Evolutionary conservation across 2,113 vertebrate genomes (phyloP), one percentile per base, ranked within the genome.

Genomic region (Syngnathus floridae): DNA sequence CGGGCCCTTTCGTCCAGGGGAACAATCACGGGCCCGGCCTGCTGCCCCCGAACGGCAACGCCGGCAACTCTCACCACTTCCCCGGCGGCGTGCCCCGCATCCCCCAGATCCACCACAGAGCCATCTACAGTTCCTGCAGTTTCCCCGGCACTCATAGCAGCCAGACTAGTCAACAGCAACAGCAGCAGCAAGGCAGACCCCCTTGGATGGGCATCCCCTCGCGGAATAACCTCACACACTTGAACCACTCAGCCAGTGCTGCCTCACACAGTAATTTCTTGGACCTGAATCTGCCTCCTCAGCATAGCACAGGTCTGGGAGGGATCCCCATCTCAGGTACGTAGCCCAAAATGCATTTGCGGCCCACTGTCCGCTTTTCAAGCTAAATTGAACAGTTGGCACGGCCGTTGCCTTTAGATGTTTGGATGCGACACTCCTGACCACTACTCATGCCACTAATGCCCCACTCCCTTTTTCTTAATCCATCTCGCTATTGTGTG

Each of bases 251-350:
- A 90, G 93, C 94, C 93, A 93, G 92, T 82, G 91, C 95, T 91
- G 93, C 93, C 92, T 93, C 94, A 91, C 95, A 96, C 90, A 95
- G 93, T 93, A 94, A 95, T 92, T 97, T 97, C 91, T 90, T 99
- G 93, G 96, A 99, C 94, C 93, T 97, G 92, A 96, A 89, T 91
- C 90, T 97, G 88, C 93, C 93, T 72, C 91, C 92, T 91, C 95
- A 95, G 86, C 96, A 97, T 93, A 97, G 90, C 91, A 95, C 95
- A 90, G 97, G 97, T 88, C 93, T 99, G 82, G 97, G 97, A 91
- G 96, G 97, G 85, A 95, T 97, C 82, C 93, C 95, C 90, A 95
- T 98, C 89, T 93, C 97, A 97, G 97, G 97, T 99, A 88, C 92
- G 26, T 56, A 48, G 26, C 26, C 26, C 26, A 31, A 31, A 31